Evolutionary conservation across 2,113 vertebrate species (phyloP).

Genomic region (mouse (Mus musculus)): DNA sequence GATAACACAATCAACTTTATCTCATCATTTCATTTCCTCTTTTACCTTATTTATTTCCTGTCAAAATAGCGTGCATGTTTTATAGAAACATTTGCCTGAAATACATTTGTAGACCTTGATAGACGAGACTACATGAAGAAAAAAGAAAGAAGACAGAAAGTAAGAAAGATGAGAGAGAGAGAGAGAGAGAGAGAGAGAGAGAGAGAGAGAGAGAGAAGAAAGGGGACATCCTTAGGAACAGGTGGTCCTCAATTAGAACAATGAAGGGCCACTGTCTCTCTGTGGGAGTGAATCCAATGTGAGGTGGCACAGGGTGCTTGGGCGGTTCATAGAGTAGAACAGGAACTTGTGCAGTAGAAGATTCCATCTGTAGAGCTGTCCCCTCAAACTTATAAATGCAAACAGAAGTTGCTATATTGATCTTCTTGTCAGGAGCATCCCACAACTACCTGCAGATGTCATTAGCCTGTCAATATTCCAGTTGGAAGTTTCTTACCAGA

Average conservation of each 20-base stretch:
- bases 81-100: background rate
- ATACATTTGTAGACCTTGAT: background rate
- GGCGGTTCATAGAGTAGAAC: background rate
- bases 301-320: background rate
- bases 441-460: background rate
- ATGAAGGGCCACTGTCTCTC: background rate
- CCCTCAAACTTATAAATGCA: background rate
- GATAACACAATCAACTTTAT: background rate
- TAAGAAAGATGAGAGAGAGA: too few species aligned
- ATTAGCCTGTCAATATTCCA: background rate
- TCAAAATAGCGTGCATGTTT: background rate
- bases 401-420: background rate
- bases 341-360: background rate
- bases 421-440: background rate
- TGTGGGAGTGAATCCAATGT: background rate
- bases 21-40: background rate
- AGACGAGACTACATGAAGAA: background rate
- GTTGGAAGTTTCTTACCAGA: background rate
- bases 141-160: too few species aligned
- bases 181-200: rapidly evolving
- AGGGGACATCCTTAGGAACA: background rate
- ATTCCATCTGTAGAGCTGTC: background rate
- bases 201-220: too few species aligned
- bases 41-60: background rate
- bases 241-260: background rate